Evolutionary conservation across 30 jellyfish, hydroid and myxozoan genomes (phyloP), one percentile per base, ranked within the genome.

Genomic region (Pelagia noctiluca): DNA sequence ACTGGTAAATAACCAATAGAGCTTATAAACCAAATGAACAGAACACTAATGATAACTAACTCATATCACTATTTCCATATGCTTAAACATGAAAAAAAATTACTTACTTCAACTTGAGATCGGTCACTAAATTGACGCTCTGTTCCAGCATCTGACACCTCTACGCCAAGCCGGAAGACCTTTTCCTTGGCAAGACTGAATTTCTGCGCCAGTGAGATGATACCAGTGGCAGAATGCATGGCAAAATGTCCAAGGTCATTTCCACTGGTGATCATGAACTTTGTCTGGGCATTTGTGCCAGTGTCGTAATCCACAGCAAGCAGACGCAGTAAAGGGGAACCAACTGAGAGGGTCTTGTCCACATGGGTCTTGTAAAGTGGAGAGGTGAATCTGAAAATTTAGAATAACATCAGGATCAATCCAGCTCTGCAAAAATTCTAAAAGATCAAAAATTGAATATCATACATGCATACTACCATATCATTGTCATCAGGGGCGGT

Each of bases 271-370:
- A 87, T 87, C 12, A 77, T 19, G 71, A 73, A 87, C 69, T 50
- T 78, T 68, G 71, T 85, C 48, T 77, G 83, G 28, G 96, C 90
- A 22, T 87, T 87, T 28, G 88, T 70, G 11, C 96, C 96, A 29
- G 63, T 69, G 71, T 87, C 96, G 46, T 69, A 54, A 48, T 87
- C 96, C 54, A 78, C 76, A 1, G 96, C 96, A 2, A 70, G 67
- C 52, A 87, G 71, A 5, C 90, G 63, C 22, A 78, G 42, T 28
- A 87, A 22, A 1, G 96, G 96, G n/a, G 63, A 70, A 2, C 78
- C 87, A 25, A 73, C 77, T 0, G 89, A 47, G 2, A 63, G 19
- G 1, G 75, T 49, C 62, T 83, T 66, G 22, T 72, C 36, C 1
- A 76, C 96, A 12, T 73, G 21, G 7, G 88, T 76, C 13, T 31